Percentiles rank a stretch among this genome's conserved stretches.
Conservation (phyloP, 2,888 invertebrate species). For the Zaprionus lineosus region DNA sequence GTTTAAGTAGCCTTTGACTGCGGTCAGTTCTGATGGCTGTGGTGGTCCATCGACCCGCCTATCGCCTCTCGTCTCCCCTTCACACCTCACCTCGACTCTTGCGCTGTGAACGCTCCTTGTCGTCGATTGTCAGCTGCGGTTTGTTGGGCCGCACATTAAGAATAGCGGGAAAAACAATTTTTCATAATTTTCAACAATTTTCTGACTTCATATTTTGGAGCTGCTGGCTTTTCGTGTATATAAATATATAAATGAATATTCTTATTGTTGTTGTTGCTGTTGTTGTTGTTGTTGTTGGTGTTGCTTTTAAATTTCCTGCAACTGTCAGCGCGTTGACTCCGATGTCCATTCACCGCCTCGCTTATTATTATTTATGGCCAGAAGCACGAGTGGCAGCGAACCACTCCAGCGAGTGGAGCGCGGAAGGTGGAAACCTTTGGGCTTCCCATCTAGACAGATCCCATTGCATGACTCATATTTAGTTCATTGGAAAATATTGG, state of each 20-base stretch:
- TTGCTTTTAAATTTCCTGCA: neutral
- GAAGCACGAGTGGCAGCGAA: neutral
- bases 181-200: neutral
- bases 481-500: too few relatives aligned
- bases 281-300: neutral
- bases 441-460: neutral
- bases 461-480: constrained; percentile 17
- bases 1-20: constrained; percentile 60
- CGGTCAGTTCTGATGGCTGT: constrained; percentile 48
- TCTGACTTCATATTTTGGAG: neutral
- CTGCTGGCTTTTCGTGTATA: too few relatives aligned
- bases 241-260: too few relatives aligned
- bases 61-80: constrained; percentile 40
- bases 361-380: constrained; percentile 22
- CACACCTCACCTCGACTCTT: too few relatives aligned
- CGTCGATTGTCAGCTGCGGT: constrained; percentile 57
- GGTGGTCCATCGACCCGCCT: too few relatives aligned
- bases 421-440: too few relatives aligned
- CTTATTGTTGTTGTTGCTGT: constrained; percentile 1
- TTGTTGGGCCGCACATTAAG: constrained; percentile 3
- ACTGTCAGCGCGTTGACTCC: constrained; percentile 22
- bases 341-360: constrained; percentile 3
- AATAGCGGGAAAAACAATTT: constrained; percentile 2
- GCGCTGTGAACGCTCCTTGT: constrained; percentile 30
- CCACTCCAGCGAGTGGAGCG: too few relatives aligned